Evolutionary conservation across 2,797 vertebrate species (phyloP), one percentile per base, ranked within the genome.

Genomic region (Iguana delicatissima): DNA sequence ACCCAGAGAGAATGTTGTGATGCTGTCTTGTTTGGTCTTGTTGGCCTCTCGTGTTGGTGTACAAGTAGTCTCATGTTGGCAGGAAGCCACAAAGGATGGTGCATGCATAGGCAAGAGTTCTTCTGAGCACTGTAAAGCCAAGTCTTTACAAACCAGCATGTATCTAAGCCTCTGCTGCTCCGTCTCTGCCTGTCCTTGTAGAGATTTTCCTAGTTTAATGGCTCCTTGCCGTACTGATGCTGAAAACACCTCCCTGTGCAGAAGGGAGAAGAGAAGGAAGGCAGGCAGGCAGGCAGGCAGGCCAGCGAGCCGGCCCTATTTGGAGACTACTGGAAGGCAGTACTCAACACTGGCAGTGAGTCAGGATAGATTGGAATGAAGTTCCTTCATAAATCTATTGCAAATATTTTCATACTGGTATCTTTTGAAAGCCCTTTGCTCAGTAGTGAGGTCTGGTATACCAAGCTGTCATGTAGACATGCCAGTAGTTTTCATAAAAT

Each of bases 271-370:
- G 89, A 57, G 87, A 0, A 89, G 57, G 88, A 5, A 83, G 59
- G 85, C 0, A 46, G 42, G 42, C 0, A 46, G 42, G 42, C 0
- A 46, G 42, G 42, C 3, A 3, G 42, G 42, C 0, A 46, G 42
- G 42, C n/a, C n/a, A n/a, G n/a, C n/a, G n/a, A n/a, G n/a, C n/a
- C 80, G 14, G 42, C 80, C 35, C 4, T 16, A 77, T 64, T 79
- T 42, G 55, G n/a, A 90, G 1, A 10, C 32, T 38, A 93, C 22
- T 14, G 76, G 4, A 93, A 46, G 29, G n/a, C 35, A 81, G 4
- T 0, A 0, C 0, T 0, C 69, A 77, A 14, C 76, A 18, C 35
- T 35, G 6, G 2, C 52, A 42, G 52, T n/a, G 14, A 46, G 74
- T 69, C 83, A 88, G n/a, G 29, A 42, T 20, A 88, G 64, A 59